Evolutionary conservation across 1,140 invertebrate genomes (phyloP).

Genomic region (Penaeus chinensis): DNA sequence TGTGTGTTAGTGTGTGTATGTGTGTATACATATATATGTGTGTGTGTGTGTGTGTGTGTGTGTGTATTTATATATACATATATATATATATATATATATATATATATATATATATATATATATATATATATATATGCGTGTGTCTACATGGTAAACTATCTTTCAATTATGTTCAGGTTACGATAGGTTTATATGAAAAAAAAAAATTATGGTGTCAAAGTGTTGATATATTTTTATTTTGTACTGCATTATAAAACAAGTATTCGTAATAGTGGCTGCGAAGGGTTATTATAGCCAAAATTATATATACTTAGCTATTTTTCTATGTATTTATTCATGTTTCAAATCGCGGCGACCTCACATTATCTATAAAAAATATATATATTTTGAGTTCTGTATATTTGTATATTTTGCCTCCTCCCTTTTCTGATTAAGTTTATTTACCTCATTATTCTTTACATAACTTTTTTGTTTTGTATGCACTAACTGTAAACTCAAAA

Average conservation of each 20-base stretch:
- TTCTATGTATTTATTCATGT: neutral
- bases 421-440: neutral
- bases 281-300: neutral
- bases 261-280: neutral
- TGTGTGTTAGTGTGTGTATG: too few species aligned
- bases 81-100: conserved; percentile 24
- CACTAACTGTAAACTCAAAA: too few species aligned
- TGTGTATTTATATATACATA: neutral
- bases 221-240: neutral
- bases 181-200: neutral
- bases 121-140: neutral
- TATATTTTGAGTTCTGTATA: too few species aligned
- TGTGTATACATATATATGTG: too few species aligned
- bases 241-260: neutral
- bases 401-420: too few species aligned
- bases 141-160: neutral
- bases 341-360: too few species aligned
- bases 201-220: neutral
- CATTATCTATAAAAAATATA: too few species aligned
- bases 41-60: neutral
- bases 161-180: neutral
- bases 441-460: too few species aligned
- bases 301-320: conserved; percentile 16
- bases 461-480: too few species aligned
- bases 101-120: neutral